phyloP scores from a whole-genome alignment of 2,888 invertebrate species.

The Mesorhabditis belari region DNA sequence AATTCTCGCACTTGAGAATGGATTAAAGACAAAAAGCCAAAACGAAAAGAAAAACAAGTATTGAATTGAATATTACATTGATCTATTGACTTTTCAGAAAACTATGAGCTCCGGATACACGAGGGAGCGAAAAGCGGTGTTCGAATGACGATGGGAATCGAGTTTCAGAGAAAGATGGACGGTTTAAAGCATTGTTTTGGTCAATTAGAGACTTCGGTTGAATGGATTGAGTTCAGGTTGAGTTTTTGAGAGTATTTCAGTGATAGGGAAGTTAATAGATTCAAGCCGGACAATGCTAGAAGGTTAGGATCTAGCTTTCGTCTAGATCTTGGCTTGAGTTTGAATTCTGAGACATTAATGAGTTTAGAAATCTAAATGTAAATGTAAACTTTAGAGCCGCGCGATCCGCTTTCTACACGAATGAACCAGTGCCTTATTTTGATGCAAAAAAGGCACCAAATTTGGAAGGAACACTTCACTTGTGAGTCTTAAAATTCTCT shows the following conservation, averaged over 20 bases:
- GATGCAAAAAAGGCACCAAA: constrained; percentile 19
- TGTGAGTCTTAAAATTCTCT: constrained; percentile 14
- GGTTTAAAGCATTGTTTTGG: constrained; percentile 36
- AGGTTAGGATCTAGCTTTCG: no score
- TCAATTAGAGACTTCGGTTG: constrained; percentile 43
- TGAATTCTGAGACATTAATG: no score
- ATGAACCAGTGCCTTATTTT: constrained; percentile 13
- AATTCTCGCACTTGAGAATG: no score
- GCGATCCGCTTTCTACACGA: constrained; percentile 26
- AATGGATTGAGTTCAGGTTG: constrained; percentile 45
- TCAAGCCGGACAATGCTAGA: no score
- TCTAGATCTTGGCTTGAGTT: no score
- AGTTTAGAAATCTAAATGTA: not conserved
- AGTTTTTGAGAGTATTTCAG: no score
- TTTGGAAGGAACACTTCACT: constrained; percentile 23
- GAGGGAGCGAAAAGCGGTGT: constrained; percentile 39
- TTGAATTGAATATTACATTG: no score
- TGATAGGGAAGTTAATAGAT: no score
- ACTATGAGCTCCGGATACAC: constrained; percentile 48
- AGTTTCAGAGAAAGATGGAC: constrained; percentile 28
- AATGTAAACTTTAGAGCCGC: constrained; percentile 7
- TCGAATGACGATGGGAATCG: constrained; percentile 23
- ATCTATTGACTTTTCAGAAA: constrained; percentile 40
- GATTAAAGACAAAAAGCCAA: no score
- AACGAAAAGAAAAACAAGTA: no score